These are phyloP conservation scores for Zaprionus camerounensis DNA, from an alignment of 1,140 invertebrate genomes.

Conservation along the genomic window DNA sequence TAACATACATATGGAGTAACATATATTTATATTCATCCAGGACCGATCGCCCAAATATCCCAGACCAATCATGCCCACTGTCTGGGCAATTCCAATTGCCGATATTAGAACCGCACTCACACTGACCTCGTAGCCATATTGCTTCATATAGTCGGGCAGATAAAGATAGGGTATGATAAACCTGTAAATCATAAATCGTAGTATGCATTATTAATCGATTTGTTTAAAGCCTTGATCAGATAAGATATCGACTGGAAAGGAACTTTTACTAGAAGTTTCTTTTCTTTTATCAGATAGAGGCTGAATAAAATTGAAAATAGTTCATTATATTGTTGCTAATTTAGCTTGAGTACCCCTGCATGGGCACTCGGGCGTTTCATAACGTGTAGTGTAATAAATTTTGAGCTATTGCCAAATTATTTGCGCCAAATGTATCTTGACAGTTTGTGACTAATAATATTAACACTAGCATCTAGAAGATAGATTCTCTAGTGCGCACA, in stretches of 20 bases:
- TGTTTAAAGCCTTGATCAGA: slow-evolving; percentile 19
- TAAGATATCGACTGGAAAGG: slow-evolving; percentile 1
- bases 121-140: slow-evolving; percentile 88
- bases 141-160: slow-evolving; percentile 89
- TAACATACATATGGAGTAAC: slow-evolving; percentile 91
- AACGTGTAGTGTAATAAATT: slow-evolving; percentile 20
- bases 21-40: slow-evolving; percentile 93
- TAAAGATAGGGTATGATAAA: slow-evolving; percentile 97
- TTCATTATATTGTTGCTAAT: background rate
- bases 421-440: slow-evolving; percentile 43
- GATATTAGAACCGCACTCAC: slow-evolving; percentile 91
- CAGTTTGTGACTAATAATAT: slow-evolving; percentile 34
- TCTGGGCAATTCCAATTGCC: slow-evolving; percentile 93
- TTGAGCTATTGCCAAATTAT: slow-evolving; percentile 55
- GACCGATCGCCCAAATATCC: slow-evolving; percentile 95
- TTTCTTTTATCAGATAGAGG: slow-evolving; percentile 1
- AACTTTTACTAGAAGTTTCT: slow-evolving; percentile 9
- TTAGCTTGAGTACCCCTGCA: background rate
- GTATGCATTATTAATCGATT: slow-evolving; percentile 14
- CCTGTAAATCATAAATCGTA: slow-evolving; percentile 50
- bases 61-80: slow-evolving; percentile 94
- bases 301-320: background rate
- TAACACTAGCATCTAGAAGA: slow-evolving; percentile 10
- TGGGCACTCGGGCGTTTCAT: background rate
- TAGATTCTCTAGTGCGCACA: slow-evolving; percentile 40